These are phyloP conservation scores for Spisula subtruncata DNA, from an alignment of 2,888 invertebrate species.

Conservation along the genomic window DNA sequence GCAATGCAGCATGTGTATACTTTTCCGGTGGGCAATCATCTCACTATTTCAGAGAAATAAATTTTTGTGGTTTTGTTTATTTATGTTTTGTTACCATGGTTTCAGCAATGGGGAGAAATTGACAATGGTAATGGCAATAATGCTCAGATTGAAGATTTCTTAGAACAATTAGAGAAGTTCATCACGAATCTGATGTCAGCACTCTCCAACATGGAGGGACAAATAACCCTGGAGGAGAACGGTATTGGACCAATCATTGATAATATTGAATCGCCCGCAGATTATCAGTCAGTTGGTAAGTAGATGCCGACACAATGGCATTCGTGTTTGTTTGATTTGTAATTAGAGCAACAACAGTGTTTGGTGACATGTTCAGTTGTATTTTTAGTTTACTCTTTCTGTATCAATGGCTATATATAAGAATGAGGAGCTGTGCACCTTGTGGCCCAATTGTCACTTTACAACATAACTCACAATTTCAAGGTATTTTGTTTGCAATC, in stretches of 20 bases:
- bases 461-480: no score
- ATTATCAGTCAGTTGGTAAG: slow-evolving; percentile 86
- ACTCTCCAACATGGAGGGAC: slow-evolving; percentile 86
- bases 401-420: no score
- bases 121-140: slow-evolving; percentile 79
- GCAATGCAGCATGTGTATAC: no score
- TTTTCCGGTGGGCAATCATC: no score
- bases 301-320: background rate
- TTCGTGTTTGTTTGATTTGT: background rate
- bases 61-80: no score
- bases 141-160: slow-evolving; percentile 86
- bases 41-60: no score
- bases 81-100: background rate
- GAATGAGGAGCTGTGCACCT: no score
- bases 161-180: slow-evolving; percentile 87
- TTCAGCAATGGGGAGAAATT: slow-evolving; percentile 86
- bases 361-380: background rate
- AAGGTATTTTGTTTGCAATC: no score
- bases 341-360: background rate
- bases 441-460: no score
- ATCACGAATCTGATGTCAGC: slow-evolving; percentile 85
- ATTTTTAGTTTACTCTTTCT: background rate
- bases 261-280: slow-evolving; percentile 84
- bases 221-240: slow-evolving; percentile 86
- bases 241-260: slow-evolving; percentile 85